Evolutionary conservation across 2,888 invertebrate species (phyloP), one percentile per base, ranked within the genome.

Genomic region (Leucoma salicis): DNA sequence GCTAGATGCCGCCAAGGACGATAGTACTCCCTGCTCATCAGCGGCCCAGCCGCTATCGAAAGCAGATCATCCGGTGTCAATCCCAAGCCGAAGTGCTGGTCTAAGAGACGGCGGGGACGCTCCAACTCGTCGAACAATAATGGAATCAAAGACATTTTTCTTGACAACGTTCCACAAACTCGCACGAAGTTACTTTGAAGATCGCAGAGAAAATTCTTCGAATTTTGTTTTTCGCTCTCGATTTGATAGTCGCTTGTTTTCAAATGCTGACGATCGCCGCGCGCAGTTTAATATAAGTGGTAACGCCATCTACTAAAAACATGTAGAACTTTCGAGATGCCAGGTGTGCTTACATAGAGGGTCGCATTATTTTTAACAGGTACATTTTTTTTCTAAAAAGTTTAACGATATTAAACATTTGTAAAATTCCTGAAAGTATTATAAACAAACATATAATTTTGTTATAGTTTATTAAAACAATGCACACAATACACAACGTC

Each of bases 61-160:
- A 91, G 67, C 0, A 91, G 42, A 35, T 91, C 91, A 12, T 91
- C 90, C 2, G 90, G 82, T 31, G 83, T 78, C 14, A 91, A 54
- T 0, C 80, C 91, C 58, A 90, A 58, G 11, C 91, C 91, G 60
- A 91, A 91, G 47, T 91, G 88, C 65, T 91, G 91, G 63, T 91
- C 91, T 43, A 90, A 15, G 3, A 91, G 56, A 8, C 89, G 82
- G 12, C 88, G 84, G 1, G 90, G 84, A 14, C 83, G 81, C 35
- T 78, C 77, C 31, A 82, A 81, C 62, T 78, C 75, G 51, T 74
- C 87, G 27, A 83, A 64, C 35, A 91, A 42, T 48, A 87, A 82
- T 11, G 91, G 91, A 10, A 91, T 69, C 47, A 91, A 59, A 49
- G 91, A 90, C 91, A 91, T 91, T 56, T 63, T 39, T 28, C 21